A percentile compares a stretch with the other conserved stretches of the same genome.
Conservation (phyloP, 37 sponge, comb jelly and placozoan species). For the Cladorhizidae sp. region DNA sequence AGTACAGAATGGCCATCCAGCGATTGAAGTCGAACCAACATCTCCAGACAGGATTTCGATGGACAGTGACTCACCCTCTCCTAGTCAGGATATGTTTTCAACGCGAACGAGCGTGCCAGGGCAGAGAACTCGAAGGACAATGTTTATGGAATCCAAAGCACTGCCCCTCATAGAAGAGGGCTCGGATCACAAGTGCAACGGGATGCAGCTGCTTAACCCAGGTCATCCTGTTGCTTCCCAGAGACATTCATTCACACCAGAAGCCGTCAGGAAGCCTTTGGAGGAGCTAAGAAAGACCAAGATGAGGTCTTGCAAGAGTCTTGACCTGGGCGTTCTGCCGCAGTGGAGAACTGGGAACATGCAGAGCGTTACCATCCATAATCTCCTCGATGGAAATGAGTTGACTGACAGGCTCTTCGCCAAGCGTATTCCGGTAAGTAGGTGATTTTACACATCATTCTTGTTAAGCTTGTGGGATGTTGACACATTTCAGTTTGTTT, state of each 20-base stretch:
- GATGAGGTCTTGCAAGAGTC: conserved; percentile 15
- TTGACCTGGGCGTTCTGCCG: conserved; percentile 32
- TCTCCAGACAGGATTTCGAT: not conserved
- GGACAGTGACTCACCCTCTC: not conserved
- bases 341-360: conserved; percentile 11
- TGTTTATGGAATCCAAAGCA: too few relatives aligned
- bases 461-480: too few relatives aligned
- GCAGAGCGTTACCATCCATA: conserved; percentile 22
- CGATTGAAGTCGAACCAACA: not conserved
- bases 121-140: too few relatives aligned
- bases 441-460: too few relatives aligned
- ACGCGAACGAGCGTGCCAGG: too few relatives aligned
- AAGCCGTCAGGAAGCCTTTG: not conserved
- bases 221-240: not conserved
- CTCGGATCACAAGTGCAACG: not conserved
- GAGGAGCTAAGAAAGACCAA: not conserved
- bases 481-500: too few relatives aligned
- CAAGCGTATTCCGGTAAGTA: conserved; percentile 26
- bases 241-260: conserved; percentile 40
- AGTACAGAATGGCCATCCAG: conserved; percentile 7
- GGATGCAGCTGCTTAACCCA: not conserved
- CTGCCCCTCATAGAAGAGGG: conserved; percentile 4
- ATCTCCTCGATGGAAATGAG: conserved; percentile 24
- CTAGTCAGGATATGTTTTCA: not conserved
- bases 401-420: conserved; percentile 35